A percentile compares a stretch with the other conserved stretches of the same genome.
These are phyloP conservation scores for Lasioglossum leucozonium DNA, from an alignment of 2,888 invertebrate species.

Conservation along the genomic window DNA sequence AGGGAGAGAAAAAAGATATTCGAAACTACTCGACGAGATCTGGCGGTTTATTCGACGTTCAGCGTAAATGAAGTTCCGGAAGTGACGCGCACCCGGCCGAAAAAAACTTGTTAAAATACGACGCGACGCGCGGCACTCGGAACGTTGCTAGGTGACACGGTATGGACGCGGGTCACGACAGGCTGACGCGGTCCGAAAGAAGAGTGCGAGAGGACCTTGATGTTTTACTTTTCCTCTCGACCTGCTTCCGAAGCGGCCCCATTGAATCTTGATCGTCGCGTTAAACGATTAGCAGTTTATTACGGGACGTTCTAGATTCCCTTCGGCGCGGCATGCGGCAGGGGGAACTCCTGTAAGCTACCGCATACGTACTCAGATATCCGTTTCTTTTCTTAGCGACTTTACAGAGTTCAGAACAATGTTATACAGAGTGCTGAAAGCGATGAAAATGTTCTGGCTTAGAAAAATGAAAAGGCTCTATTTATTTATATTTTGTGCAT, in stretches of 20 bases:
- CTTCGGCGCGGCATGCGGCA: neutral
- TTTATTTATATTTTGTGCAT: no score
- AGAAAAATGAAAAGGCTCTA: no score
- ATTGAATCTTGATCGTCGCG: constrained; percentile 18
- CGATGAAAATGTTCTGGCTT: no score
- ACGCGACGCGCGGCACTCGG: neutral
- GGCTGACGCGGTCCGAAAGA: neutral
- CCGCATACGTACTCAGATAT: no score
- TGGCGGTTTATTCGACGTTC: constrained; percentile 44
- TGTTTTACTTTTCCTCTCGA: constrained; percentile 15
- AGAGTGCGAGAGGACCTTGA: neutral
- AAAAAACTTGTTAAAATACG: constrained; percentile 48
- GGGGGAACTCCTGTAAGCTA: no score
- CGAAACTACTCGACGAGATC: constrained; percentile 52
- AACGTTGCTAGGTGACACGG: constrained; percentile 34
- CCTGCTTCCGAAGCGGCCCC: neutral
- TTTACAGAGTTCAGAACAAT: no score
- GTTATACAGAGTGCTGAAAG: no score
- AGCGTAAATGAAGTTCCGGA: constrained; percentile 26
- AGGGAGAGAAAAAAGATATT: constrained; percentile 41
- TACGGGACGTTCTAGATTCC: neutral
- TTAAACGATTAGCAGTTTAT: neutral
- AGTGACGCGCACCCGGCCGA: constrained; percentile 12
- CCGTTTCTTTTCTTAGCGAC: no score
- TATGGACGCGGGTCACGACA: constrained; percentile 22